These are phyloP conservation scores for Phenganax stokvisi DNA, from an alignment of 92 coral and sea anemone species.

Conservation along the genomic window DNA sequence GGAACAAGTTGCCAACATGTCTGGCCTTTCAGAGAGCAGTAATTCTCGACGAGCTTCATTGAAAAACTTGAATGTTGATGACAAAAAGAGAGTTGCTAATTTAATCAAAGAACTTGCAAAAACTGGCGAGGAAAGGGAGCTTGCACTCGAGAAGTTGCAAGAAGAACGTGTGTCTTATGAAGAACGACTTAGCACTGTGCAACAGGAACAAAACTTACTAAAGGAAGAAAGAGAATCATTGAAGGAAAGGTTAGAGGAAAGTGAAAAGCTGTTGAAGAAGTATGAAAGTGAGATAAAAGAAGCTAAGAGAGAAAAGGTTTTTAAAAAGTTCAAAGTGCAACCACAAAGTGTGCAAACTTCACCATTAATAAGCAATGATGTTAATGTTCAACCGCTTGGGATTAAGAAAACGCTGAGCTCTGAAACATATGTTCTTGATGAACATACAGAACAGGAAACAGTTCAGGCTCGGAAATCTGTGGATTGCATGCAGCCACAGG, in stretches of 20 bases:
- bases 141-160: conserved; percentile 64
- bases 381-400: neutral
- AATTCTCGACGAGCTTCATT: conserved; percentile 34
- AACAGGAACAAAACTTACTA: conserved; percentile 79
- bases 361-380: neutral
- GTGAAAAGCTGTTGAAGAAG: conserved; percentile 29
- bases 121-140: conserved; percentile 85
- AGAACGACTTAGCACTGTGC: conserved; percentile 70
- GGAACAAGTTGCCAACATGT: neutral
- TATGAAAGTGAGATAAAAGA: conserved; percentile 26
- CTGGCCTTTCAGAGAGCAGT: conserved; percentile 12
- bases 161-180: conserved; percentile 89
- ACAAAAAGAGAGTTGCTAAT: conserved; percentile 91
- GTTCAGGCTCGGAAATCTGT: no score
- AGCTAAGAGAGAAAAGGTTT: conserved; percentile 9
- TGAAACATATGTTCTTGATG: neutral
- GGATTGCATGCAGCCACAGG: no score
- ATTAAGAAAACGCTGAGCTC: neutral
- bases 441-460: no score
- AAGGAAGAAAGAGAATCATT: conserved; percentile 59
- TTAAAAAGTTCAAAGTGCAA: conserved; percentile 17
- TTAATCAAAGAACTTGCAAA: conserved; percentile 87
- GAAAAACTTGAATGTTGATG: conserved; percentile 80
- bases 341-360: conserved; percentile 37
- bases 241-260: conserved; percentile 15